Base-by-base conservation (phyloP, 2,888 invertebrate species). In the Fissipunctia ypsillon region DNA sequence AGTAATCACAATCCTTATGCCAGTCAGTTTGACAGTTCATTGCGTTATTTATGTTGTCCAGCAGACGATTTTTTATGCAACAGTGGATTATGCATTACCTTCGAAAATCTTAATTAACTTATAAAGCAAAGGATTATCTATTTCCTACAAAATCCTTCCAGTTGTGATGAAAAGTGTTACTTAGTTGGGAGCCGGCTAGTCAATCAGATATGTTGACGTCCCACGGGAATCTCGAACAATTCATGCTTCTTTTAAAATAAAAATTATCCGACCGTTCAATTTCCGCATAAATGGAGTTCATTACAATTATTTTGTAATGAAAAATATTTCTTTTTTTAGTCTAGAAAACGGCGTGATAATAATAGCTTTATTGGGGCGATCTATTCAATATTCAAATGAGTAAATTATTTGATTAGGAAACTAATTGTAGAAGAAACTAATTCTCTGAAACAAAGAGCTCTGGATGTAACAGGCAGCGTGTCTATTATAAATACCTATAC, bases 371-470 rank as follows among this genome's bases (percentile, higher is more conserved):
- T 45, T 35, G 45, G 45, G 19, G n/a, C 35, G n/a, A 50, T 50
- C 50, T 50, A 50, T 50, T 50, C n/a, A n/a, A 65, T 50, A 50
- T 50, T 50, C n/a, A n/a, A 65, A 69, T 31, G 41, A 66, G 28
- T 22, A 52, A 43, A 19, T 67, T 54, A 54, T 35, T 43, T 52
- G 65, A 31, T 54, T 22, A 22, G n/a, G 12, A 65, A 16, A 52
- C 10, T 31, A 25, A 4, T 52, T 41, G n/a, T n/a, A n/a, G 48
- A 48, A 48, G 12, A 65, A 16, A 52, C 10, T 31, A 25, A 4
- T 52, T 41, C 22, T 41, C 9, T 12, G 16, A n/a, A 43, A 16
- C 12, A 16, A 25, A 43, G 3, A 16, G 9, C 22, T 56, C 14
- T 43, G 19, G 16, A 2, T 25, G 31, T 25, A 28, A 50, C 16